Conservation (phyloP, 2,113 vertebrate genomes). For the Lichenostomus cassidix region DNA sequence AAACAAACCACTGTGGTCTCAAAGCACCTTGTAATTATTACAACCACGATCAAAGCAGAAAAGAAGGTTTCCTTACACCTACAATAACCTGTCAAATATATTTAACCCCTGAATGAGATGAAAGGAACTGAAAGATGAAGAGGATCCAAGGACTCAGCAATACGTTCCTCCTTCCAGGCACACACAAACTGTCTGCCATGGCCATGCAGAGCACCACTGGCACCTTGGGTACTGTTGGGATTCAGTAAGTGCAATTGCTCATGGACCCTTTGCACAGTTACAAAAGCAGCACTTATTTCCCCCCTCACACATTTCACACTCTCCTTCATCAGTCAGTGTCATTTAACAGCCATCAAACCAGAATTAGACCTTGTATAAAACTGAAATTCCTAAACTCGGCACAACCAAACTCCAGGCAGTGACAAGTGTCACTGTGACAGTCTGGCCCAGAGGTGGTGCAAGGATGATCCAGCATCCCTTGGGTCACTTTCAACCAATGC, state of each 20-base stretch:
- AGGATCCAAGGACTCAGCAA: background rate
- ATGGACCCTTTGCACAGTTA: background rate
- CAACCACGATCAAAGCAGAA: background rate
- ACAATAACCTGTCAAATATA: background rate
- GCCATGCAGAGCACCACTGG: background rate
- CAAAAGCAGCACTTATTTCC: background rate
- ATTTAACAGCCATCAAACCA: background rate
- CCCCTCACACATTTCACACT: background rate
- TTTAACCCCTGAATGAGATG: background rate
- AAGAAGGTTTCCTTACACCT: background rate
- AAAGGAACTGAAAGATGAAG: background rate
- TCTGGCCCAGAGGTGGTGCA: background rate
- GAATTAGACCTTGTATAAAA: background rate
- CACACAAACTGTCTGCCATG: rapidly evolving
- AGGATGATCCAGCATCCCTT: background rate
- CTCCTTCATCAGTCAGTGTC: background rate
- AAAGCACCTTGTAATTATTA: background rate
- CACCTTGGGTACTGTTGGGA: background rate
- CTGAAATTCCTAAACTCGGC: background rate
- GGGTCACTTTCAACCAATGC: background rate
- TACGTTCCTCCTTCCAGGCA: background rate
- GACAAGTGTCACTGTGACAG: background rate
- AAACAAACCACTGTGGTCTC: background rate
- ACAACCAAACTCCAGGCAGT: background rate
- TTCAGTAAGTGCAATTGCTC: background rate